phyloP scores from a whole-genome alignment of 2,113 vertebrate species.

The Oryzias javanicus region DNA sequence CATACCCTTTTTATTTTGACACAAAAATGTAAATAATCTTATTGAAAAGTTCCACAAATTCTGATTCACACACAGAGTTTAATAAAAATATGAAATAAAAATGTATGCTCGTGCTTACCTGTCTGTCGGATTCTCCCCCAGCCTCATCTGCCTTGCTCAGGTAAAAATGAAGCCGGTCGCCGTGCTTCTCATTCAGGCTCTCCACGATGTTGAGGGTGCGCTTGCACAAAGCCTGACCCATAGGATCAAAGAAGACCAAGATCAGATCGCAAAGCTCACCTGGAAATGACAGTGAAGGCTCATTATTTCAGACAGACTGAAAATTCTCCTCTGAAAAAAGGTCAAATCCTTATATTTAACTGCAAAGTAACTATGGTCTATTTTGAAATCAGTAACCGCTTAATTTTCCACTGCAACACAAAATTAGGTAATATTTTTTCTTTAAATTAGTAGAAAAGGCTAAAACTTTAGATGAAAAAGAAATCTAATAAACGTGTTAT shows the following conservation, averaged over 20 bases:
- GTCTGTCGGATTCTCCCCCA: slow-evolving; percentile 80
- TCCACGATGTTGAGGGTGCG: slow-evolving; percentile 85
- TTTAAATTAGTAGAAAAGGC: no score
- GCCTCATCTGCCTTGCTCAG: slow-evolving; percentile 85
- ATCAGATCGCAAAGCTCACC: slow-evolving; percentile 83
- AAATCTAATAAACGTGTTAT: no score
- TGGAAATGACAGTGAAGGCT: slow-evolving; percentile 38
- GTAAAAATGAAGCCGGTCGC: slow-evolving; percentile 80
- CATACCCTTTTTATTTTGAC: no score
- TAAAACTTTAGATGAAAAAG: no score
- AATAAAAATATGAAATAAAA: neutral
- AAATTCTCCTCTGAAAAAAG: neutral
- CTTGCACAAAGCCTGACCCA: slow-evolving; percentile 86
- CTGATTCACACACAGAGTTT: neutral
- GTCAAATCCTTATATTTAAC: neutral
- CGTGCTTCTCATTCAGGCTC: slow-evolving; percentile 78
- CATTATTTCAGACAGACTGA: neutral
- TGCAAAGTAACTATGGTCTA: no score
- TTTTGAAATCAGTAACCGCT: no score
- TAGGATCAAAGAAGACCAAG: slow-evolving; percentile 86
- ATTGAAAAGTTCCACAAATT: no score
- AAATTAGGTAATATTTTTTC: no score
- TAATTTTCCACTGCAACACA: no score
- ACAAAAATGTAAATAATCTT: no score
- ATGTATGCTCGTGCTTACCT: slow-evolving; percentile 55